Percentiles rank a stretch among this genome's conserved stretches.
Conservation (phyloP, 2,113 vertebrate species). For the Rattus rattus region DNA sequence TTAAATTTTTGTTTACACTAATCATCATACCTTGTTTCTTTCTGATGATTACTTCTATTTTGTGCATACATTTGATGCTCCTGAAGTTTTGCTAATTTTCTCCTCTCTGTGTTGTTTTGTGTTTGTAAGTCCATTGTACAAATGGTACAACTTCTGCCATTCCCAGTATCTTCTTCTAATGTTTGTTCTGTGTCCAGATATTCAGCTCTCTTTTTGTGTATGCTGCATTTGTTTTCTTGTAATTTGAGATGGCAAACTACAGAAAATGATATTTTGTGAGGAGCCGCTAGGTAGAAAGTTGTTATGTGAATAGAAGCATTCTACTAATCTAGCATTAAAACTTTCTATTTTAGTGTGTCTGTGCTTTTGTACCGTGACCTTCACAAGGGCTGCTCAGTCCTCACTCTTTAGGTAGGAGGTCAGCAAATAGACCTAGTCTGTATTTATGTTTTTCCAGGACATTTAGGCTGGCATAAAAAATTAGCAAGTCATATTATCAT, state of each 20-base stretch:
- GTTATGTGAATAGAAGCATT: background rate
- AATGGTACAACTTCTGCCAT: background rate
- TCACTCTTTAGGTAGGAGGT: background rate
- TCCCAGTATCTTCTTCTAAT: background rate
- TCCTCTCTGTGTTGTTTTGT: background rate
- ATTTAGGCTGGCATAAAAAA: background rate
- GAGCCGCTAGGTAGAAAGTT: background rate
- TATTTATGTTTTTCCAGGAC: background rate
- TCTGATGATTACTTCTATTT: background rate
- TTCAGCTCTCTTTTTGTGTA: background rate
- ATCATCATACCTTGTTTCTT: background rate
- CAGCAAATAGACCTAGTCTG: background rate
- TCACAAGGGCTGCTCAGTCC: background rate
- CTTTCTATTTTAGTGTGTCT: background rate
- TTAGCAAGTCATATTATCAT: background rate
- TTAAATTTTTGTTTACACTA: background rate
- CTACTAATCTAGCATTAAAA: background rate
- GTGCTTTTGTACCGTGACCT: no score
- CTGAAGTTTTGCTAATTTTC: background rate
- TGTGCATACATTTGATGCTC: background rate
- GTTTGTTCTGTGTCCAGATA: background rate
- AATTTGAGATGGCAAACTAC: background rate
- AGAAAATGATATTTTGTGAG: background rate
- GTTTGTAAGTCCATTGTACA: background rate
- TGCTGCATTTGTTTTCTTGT: background rate